Evolutionary conservation across 2,888 invertebrate species (phyloP).

Genomic region (Nemotelus pantherinus): DNA sequence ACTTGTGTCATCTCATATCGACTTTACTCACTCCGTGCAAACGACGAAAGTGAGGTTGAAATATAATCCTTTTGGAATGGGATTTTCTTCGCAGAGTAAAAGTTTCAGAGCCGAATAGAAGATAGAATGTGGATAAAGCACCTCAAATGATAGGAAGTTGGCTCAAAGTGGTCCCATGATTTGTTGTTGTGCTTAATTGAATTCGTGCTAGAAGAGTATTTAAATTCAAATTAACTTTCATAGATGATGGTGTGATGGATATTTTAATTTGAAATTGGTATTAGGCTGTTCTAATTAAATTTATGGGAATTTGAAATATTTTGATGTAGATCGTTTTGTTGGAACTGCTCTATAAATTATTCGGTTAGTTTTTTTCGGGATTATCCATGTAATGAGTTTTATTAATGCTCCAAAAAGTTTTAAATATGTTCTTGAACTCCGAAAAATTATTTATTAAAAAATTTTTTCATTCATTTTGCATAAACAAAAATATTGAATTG

Average conservation of each 20-base stretch:
- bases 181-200: conserved; percentile 7
- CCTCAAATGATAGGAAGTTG: neutral
- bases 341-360: too few relatives aligned
- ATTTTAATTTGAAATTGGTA: neutral
- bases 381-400: too few relatives aligned
- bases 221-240: conserved; percentile 2
- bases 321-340: too few relatives aligned
- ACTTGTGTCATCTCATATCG: too few relatives aligned
- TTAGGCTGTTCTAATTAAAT: too few relatives aligned
- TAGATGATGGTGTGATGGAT: neutral
- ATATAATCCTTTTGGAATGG: conserved; percentile 15
- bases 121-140: neutral
- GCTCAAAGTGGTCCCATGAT: neutral
- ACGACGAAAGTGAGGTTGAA: neutral
- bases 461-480: too few relatives aligned
- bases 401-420: too few relatives aligned
- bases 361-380: too few relatives aligned
- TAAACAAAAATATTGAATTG: too few relatives aligned
- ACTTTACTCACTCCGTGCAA: neutral
- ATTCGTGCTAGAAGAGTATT: neutral
- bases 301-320: too few relatives aligned
- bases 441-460: too few relatives aligned
- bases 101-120: neutral
- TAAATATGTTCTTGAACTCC: too few relatives aligned
- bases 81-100: neutral